These are phyloP conservation scores for Fabriciana adippe DNA, from an alignment of 2,888 invertebrate species.

Conservation along the genomic window DNA sequence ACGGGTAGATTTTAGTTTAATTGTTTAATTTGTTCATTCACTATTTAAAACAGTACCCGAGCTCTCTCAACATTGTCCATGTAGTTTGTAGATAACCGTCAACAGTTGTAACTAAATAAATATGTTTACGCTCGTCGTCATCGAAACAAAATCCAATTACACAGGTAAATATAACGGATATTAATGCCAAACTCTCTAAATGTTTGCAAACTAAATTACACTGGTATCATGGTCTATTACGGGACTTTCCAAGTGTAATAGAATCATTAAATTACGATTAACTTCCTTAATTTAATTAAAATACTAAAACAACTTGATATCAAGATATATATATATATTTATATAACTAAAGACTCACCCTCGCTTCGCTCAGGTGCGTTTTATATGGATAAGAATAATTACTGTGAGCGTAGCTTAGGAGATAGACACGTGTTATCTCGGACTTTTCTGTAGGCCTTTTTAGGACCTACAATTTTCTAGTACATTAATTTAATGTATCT, in stretches of 20 bases:
- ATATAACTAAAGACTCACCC: too few species aligned
- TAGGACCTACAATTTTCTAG: too few species aligned
- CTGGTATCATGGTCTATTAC: slow-evolving; percentile 13
- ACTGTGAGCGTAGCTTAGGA: too few species aligned
- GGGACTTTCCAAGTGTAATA: neutral
- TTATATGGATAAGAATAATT: too few species aligned
- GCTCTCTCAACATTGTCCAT: neutral
- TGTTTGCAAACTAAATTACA: slow-evolving; percentile 21
- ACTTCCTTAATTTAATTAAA: neutral
- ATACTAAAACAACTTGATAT: too few species aligned
- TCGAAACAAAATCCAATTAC: slow-evolving; percentile 19
- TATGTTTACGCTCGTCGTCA: slow-evolving; percentile 6
- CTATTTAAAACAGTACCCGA: neutral
- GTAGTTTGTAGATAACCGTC: neutral
- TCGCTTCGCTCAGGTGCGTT: too few species aligned
- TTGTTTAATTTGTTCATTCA: too few species aligned
- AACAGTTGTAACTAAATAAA: slow-evolving; percentile 6
- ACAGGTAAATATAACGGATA: slow-evolving; percentile 11
- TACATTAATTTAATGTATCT: too few species aligned
- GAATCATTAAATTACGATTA: neutral
- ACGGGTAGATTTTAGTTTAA: too few species aligned
- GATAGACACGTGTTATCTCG: too few species aligned
- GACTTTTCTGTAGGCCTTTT: too few species aligned
- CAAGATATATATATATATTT: too few species aligned
- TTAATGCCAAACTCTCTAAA: slow-evolving; percentile 10